Evolutionary conservation across 1,140 invertebrate genomes (phyloP).

Genomic region (Pygmarrhopalites habei): DNA sequence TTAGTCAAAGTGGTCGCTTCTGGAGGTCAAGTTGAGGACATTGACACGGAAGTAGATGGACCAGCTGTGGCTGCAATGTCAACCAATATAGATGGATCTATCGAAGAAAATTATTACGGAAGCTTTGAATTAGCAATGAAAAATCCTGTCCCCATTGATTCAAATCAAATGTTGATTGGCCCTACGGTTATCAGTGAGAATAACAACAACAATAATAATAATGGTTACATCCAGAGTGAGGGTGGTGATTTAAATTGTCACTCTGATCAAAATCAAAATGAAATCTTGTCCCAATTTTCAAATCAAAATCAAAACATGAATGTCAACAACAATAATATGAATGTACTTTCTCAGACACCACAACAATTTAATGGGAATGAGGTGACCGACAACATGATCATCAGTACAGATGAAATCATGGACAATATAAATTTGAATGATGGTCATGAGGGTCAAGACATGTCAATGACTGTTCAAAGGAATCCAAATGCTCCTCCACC

Average conservation of each 20-base stretch:
- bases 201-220: not conserved
- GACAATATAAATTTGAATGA: conserved; percentile 42
- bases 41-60: too few species aligned
- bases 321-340: too few species aligned
- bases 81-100: not conserved
- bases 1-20: not conserved
- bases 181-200: too few species aligned
- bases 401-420: too few species aligned
- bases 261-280: too few species aligned
- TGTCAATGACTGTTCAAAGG: not conserved
- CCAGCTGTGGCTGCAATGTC: not conserved
- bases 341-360: not conserved
- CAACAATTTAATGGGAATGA: not conserved
- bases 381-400: too few species aligned
- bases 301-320: too few species aligned
- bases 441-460: conserved; percentile 42
- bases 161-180: not conserved
- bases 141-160: conserved; percentile 57
- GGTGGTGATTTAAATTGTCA: too few species aligned
- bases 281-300: too few species aligned
- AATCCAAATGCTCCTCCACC: conserved; percentile 23
- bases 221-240: too few species aligned
- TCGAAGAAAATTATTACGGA: conserved; percentile 52
- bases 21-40: too few species aligned
- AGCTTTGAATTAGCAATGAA: conserved; percentile 78